Base-by-base conservation (phyloP, 2,888 invertebrate species). In the Reticulitermes lucifugus region DNA sequence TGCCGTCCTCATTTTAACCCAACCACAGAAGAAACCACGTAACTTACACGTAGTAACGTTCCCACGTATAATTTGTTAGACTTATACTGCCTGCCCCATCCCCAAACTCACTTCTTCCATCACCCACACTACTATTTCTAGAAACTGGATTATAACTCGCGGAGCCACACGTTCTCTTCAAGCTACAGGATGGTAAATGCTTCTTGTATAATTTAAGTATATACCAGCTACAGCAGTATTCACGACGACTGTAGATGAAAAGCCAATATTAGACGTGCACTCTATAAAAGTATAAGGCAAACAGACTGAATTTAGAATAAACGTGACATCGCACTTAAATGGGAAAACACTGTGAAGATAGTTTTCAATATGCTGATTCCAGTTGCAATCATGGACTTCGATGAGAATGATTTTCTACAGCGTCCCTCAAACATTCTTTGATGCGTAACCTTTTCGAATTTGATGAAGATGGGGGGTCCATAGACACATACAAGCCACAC, bases 101-200 rank as follows among this genome's bases (percentile, higher is more conserved):
- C 55, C n/a, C 79, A 46, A 46, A 29, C 79, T 51, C 55, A 51
- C 51, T 79, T 55, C 25, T 79, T 46, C 22, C 79, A 41, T 35
- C 3, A 22, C 41, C 75, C 43, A 35, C 41, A 43, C 75, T 18
- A 35, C 46, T 25, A 12, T 25, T 43, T 21, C 79, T 79, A 79
- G 55, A 79, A 79, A 79, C 79, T 79, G 79, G 51, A 79, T 79
- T 79, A 79, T 79, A 79, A 55, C 46, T 79, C 43, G 79, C 25
- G 55, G 29, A 51, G 51, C 43, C 25, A 43, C 55, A 18, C 55
- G 7, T 25, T 51, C 79, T 18, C n/a, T 25, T 65, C 65, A 6
- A n/a, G n/a, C n/a, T 10, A 65, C 25, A 25, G n/a, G 25, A 25
- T 25, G n/a, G 65, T 65, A 65, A 65, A n/a, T 25, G 65, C 65